A percentile compares a stretch with the other conserved stretches of the same genome.
Evolutionary conservation across 23 tunicate genomes (phyloP).

Genomic region (Phallusia fumigata): DNA sequence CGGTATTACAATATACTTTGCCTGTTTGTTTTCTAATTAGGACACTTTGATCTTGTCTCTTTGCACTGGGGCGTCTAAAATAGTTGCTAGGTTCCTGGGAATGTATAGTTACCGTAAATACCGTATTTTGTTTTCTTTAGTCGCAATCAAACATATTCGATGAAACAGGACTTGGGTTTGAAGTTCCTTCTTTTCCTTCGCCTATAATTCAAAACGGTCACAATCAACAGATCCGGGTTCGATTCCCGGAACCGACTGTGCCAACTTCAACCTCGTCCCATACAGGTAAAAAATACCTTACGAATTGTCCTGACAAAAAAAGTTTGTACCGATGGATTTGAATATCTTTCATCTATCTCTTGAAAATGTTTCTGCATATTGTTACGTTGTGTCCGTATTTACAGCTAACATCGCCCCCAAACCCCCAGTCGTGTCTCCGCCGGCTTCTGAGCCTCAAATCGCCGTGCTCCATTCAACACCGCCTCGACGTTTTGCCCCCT

Average conservation of each 20-base stretch:
- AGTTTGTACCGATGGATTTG: no score
- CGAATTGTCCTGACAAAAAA: no score
- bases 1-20: no score
- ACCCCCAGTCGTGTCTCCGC: not conserved
- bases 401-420: conserved; percentile 1
- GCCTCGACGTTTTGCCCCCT: not conserved
- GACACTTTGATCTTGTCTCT: no score
- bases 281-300: no score
- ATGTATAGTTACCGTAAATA: no score
- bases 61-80: no score
- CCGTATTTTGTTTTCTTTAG: not conserved
- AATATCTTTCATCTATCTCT: no score
- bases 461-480: conserved; percentile 7
- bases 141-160: conserved; percentile 13
- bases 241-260: conserved; percentile 12
- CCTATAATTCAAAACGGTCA: conserved; percentile 18
- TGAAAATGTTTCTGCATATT: no score
- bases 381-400: no score
- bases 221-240: conserved; percentile 23
- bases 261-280: not conserved
- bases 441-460: conserved; percentile 8
- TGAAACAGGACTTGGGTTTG: not conserved
- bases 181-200: not conserved
- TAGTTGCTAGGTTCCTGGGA: no score
- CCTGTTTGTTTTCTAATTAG: no score